Conservation (phyloP, 2,888 invertebrate genomes). For the Phyto melanocephala region DNA sequence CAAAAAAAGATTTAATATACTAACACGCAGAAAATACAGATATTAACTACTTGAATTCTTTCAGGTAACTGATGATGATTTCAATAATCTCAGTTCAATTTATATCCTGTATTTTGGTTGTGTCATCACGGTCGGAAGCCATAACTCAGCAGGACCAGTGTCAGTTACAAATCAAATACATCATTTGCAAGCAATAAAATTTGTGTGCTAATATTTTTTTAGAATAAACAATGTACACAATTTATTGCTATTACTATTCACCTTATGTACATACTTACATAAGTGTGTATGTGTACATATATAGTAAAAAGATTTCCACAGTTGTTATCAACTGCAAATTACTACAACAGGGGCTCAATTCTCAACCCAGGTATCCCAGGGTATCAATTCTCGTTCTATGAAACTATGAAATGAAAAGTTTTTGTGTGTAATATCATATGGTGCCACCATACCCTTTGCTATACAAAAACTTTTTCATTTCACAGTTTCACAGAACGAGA, state of each 20-base stretch:
- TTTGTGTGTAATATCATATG: no score
- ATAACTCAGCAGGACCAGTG: conserved; percentile 65
- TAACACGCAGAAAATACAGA: neutral
- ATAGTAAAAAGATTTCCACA: no score
- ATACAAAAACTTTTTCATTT: no score
- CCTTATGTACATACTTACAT: neutral
- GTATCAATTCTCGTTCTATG: no score
- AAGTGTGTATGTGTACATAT: neutral
- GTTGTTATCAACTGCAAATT: no score
- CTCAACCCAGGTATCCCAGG: no score
- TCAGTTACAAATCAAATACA: conserved; percentile 73
- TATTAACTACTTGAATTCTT: conserved; percentile 44
- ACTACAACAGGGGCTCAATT: no score
- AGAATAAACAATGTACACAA: neutral
- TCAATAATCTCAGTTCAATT: conserved; percentile 59
- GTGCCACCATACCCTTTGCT: no score
- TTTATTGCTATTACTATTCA: neutral
- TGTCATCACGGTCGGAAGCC: conserved; percentile 68
- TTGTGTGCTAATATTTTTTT: conserved; percentile 28
- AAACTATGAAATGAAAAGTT: no score
- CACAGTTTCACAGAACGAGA: no score
- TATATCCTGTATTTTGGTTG: conserved; percentile 66
- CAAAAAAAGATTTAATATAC: neutral
- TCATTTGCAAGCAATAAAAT: conserved; percentile 70
- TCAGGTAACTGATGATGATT: conserved; percentile 66